Base-by-base conservation (phyloP, 2,113 vertebrate species). In the Halichoerus grypus region DNA sequence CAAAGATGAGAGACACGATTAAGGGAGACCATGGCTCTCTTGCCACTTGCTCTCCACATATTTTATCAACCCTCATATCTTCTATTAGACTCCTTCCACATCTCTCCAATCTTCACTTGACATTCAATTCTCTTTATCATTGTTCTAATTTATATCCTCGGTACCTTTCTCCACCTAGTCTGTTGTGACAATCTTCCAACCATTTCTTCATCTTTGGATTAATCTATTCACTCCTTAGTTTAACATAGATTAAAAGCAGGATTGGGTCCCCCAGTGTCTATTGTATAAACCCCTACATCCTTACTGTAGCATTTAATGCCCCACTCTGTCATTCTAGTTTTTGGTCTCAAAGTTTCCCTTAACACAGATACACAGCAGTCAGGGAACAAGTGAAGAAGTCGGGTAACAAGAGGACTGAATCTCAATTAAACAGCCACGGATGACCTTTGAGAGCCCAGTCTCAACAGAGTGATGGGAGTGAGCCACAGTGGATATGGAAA, bases 41-140 rank as follows among this genome's bases (percentile, higher is more conserved):
- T 42, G 46, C 11, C 21, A 7, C 2, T 31, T 65, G 13, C 13
- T 19, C 24, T 84, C 81, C 12, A n/a, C 0, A 0, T 5, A 4
- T 5, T 21, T 26, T 26, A 84, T 33, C 57, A 14, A 28, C 18
- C 21, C 15, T 39, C 15, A 5, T 5, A 2, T n/a, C 15, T 14
- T 4, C 39, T 74, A n/a, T 31, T 33, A 26, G 24, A 22, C 42
- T 63, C 46, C 7, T n/a, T 71, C 74, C 22, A 0, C 31, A 3
- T 21, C 36, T 81, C 46, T 63, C 53, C 14, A 21, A 13, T 18
- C 36, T 89, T 33, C 39, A 69, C 33, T 57, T 26, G 57, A 42
- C 7, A 51, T 51, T 26, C 31, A 8, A 14, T 53, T 59, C 31
- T 82, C n/a, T 42, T 83, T 67, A 16, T 22, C 16, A 18, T 46